These are phyloP conservation scores for Dipus sagitta DNA, from an alignment of 2,797 vertebrate species.

Conservation along the genomic window DNA sequence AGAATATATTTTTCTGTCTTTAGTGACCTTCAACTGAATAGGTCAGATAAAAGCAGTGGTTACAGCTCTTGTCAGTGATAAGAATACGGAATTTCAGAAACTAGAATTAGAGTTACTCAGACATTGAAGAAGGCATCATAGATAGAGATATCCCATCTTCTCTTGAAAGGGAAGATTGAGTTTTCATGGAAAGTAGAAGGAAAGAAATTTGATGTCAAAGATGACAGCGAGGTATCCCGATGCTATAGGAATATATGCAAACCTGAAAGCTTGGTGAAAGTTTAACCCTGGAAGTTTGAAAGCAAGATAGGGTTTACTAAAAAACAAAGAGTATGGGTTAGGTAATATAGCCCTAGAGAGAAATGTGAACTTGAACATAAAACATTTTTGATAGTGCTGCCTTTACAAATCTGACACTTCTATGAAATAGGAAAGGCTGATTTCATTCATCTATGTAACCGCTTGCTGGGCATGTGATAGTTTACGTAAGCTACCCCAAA, in stretches of 20 bases:
- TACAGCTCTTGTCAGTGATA: background rate
- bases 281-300: background rate
- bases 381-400: background rate
- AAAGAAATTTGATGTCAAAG: slow-evolving; percentile 4
- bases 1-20: background rate
- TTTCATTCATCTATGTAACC: background rate
- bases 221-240: background rate
- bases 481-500: background rate
- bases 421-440: background rate
- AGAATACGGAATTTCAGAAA: background rate
- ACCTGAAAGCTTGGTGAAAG: background rate
- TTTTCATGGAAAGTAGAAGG: background rate
- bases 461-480: background rate
- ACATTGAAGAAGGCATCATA: background rate
- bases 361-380: background rate
- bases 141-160: background rate
- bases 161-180: background rate
- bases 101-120: background rate
- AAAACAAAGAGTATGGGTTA: background rate
- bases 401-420: background rate
- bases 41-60: background rate
- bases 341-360: background rate
- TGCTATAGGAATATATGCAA: background rate
- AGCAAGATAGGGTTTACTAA: background rate
- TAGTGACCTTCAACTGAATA: background rate